A percentile compares a stretch with the other conserved stretches of the same genome.
Evolutionary conservation across 2,113 vertebrate genomes (phyloP).

Genomic region (Entelurus aequoreus): DNA sequence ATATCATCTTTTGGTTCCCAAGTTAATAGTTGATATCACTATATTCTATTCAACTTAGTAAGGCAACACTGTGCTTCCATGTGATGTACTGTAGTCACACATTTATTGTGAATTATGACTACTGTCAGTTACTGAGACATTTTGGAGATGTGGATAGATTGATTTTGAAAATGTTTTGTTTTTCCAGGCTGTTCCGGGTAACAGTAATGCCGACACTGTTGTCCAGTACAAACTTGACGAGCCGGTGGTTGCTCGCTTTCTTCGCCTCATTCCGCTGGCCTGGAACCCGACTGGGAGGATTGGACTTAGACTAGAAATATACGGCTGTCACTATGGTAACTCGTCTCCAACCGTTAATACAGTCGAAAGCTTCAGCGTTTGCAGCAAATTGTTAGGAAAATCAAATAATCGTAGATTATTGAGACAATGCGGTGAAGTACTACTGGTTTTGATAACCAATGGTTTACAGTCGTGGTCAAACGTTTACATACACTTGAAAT

Average conservation of each 20-base stretch:
- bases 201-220: slow-evolving; percentile 65
- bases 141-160: background rate
- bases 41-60: too few species aligned
- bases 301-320: slow-evolving; percentile 64
- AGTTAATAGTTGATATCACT: too few species aligned
- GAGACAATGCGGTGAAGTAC: background rate
- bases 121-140: background rate
- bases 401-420: too few species aligned
- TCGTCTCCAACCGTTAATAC: background rate
- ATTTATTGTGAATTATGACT: background rate
- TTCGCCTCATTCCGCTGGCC: slow-evolving; percentile 59
- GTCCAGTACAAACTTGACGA: slow-evolving; percentile 61
- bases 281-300: slow-evolving; percentile 65
- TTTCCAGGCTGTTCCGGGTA: slow-evolving; percentile 57
- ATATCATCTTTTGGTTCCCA: too few species aligned
- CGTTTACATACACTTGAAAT: too few species aligned
- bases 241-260: slow-evolving; percentile 52
- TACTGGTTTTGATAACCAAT: background rate
- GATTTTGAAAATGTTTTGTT: background rate
- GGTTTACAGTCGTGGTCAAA: too few species aligned
- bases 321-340: slow-evolving; percentile 64
- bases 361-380: too few species aligned
- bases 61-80: background rate
- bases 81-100: background rate
- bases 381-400: too few species aligned